Conservation (phyloP, 2,888 invertebrate genomes). For the Automeris io region DNA sequence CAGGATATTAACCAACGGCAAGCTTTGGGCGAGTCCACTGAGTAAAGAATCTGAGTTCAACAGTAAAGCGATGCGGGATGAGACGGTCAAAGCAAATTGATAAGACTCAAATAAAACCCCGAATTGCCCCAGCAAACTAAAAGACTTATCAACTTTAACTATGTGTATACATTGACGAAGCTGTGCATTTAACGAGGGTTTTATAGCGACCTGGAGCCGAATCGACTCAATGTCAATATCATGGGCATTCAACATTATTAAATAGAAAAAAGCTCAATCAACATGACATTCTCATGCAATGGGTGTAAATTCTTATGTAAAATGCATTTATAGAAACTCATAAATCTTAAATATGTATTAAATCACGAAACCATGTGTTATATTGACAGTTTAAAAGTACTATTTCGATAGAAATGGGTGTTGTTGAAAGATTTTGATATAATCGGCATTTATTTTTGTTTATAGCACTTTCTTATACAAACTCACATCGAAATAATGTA, state of each 20-base stretch:
- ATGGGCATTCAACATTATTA: slow-evolving; percentile 16
- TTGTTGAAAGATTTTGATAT: slow-evolving; percentile 1
- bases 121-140: slow-evolving; percentile 2
- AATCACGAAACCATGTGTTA: neutral
- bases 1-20: too few species aligned
- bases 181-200: slow-evolving; percentile 53
- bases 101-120: slow-evolving; percentile 4
- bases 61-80: too few species aligned
- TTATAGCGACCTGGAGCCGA: slow-evolving; percentile 57
- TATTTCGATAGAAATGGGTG: neutral
- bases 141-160: too few species aligned
- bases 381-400: neutral
- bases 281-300: neutral
- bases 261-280: slow-evolving; percentile 14
- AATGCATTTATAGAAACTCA: slow-evolving; percentile 5
- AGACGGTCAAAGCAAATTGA: neutral
- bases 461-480: too few species aligned
- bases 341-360: slow-evolving; percentile 12
- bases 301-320: slow-evolving; percentile 9
- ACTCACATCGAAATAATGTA: too few species aligned
- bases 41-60: too few species aligned
- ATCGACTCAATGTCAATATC: slow-evolving; percentile 36
- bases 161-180: slow-evolving; percentile 22
- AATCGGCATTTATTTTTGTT: neutral
- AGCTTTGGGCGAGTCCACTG: too few species aligned